A percentile compares a stretch with the other conserved stretches of the same genome.
These are phyloP conservation scores for Hiodon tergisus DNA, from an alignment of 2,113 vertebrate genomes.

Conservation along the genomic window DNA sequence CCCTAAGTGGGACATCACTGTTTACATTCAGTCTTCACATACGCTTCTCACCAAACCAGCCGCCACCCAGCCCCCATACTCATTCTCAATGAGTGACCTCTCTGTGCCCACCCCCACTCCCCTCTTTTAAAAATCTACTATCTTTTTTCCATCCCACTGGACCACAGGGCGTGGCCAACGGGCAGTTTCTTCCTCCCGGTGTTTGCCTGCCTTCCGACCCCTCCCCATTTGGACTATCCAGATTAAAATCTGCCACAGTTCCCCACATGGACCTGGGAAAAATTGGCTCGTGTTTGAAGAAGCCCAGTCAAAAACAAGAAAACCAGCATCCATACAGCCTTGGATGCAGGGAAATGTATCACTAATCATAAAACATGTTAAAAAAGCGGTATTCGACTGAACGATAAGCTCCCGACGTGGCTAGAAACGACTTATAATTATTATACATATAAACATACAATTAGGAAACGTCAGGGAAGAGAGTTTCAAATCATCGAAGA, in stretches of 20 bases:
- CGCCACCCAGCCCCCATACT: constrained; percentile 32
- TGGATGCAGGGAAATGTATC: background rate
- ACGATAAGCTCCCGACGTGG: no score
- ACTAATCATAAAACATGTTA: no score
- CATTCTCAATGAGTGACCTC: constrained; percentile 28
- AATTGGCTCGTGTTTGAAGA: background rate
- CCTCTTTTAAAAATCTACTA: constrained; percentile 24
- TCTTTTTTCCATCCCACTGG: constrained; percentile 30
- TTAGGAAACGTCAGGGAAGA: no score
- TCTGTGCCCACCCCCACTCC: background rate
- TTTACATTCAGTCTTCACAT: constrained; percentile 23
- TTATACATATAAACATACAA: no score
- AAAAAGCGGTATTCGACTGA: no score
- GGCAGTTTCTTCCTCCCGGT: constrained; percentile 1
- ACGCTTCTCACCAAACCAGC: background rate
- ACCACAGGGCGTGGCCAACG: constrained; percentile 24
- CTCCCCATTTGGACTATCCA: constrained; percentile 28
- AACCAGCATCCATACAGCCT: background rate
- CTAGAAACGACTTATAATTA: no score
- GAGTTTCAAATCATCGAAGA: no score
- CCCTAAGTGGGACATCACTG: constrained; percentile 20
- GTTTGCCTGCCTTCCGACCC: constrained; percentile 44
- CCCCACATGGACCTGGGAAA: constrained; percentile 1
- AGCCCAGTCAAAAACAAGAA: background rate
- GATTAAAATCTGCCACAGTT: constrained; percentile 27